These are phyloP conservation scores for Callipepla californica DNA, from an alignment of 2,113 vertebrate species.

Conservation along the genomic window DNA sequence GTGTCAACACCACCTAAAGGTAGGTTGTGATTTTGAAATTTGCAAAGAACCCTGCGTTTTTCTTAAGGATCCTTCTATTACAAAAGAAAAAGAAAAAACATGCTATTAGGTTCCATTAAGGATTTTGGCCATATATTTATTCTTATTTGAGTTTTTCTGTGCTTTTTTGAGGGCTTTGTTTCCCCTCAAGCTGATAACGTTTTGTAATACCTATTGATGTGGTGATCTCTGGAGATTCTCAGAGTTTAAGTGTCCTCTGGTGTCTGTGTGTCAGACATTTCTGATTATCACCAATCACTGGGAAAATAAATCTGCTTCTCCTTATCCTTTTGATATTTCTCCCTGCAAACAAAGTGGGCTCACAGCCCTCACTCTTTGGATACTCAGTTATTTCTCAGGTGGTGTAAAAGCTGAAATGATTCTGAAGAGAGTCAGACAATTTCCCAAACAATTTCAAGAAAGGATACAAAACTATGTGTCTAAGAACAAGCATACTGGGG, in stretches of 20 bases:
- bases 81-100: not conserved
- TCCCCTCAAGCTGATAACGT: not conserved
- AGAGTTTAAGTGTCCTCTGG: not conserved
- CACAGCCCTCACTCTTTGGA: not conserved
- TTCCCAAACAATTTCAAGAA: not conserved
- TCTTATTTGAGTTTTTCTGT: not conserved
- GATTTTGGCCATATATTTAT: not conserved
- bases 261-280: not conserved
- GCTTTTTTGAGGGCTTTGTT: not conserved
- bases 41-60: not conserved
- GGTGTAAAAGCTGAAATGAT: not conserved
- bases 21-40: not conserved
- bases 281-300: not conserved
- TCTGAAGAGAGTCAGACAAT: not conserved
- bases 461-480: not conserved
- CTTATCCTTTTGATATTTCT: not conserved
- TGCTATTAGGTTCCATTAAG: not conserved
- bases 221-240: not conserved
- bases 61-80: not conserved
- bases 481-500: not conserved
- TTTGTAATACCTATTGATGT: not conserved
- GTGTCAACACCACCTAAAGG: constrained; percentile 70
- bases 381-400: not conserved
- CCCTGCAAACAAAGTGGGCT: not conserved
- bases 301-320: not conserved